Base-by-base conservation (phyloP, 2,888 invertebrate species). In the Synergus itoensis region DNA sequence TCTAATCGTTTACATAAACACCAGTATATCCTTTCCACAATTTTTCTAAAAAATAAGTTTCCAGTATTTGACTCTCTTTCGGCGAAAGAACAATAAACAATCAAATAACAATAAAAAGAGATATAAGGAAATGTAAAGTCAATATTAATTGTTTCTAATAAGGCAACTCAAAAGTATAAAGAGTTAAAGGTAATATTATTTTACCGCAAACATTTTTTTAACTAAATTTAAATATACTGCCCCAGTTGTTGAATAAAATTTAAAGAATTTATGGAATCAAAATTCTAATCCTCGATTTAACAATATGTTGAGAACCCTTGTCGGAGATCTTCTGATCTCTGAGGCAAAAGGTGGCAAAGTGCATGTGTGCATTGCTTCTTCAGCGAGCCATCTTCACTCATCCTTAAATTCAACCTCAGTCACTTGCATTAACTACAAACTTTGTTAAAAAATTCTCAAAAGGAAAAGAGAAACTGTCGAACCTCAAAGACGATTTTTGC, bases 1-100 rank as follows among this genome's bases (percentile, higher is more conserved):
- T 64, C 83, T 86, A 86, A 86, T 86, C 84, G 82, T 82, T 67
- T 82, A 77, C 81, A 82, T 80, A 84, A 85, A 86, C 84, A 69
- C 43, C 45, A 45, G 45, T 28, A 43, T 28, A 45, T 69, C 69
- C 69, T 69, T 48, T 69, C 45, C 45, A 69, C 28, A 45, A 28
- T 2, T 69, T 69, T 69, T 43, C 69, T 43, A 16, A 45, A 69
- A 48, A 69, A 45, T 21, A 21, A 28, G 1, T 69, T 28, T 48
- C 45, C 14, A 8, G 45, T 28, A 45, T 48, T 21, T 69, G 28
- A 28, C 45, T 69, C 21, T 3, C n/a, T 69, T 48, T 28, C 1
- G 7, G 21, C n/a, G 8, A 53, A 53, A n/a, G 16, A n/a, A 8
- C 53, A 1, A n/a, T 36, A 36, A 36, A 36, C 36, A 36, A 36